A percentile compares a stretch with the other conserved stretches of the same genome.
phyloP scores from a whole-genome alignment of 2,888 invertebrate species.

The Plemyria rubiginata region DNA sequence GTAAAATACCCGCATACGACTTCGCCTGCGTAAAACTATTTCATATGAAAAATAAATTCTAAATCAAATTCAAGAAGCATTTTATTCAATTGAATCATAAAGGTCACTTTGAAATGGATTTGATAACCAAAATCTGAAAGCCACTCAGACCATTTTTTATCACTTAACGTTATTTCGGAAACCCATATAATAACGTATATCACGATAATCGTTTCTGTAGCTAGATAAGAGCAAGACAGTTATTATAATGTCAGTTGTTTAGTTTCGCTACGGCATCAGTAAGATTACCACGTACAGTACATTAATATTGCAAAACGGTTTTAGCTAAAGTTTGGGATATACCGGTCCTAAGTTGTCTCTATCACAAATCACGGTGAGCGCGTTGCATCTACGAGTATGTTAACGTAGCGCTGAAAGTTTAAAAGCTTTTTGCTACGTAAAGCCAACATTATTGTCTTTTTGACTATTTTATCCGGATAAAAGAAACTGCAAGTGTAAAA shows the following conservation, averaged over 20 bases:
- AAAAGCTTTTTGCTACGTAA: background rate
- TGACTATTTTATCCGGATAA: no score
- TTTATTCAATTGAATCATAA: no score
- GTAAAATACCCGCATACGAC: no score
- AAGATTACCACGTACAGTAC: conserved; percentile 73
- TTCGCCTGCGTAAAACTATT: no score
- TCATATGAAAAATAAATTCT: no score
- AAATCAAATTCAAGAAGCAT: no score
- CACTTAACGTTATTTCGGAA: conserved; percentile 15
- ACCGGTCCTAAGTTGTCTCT: conserved; percentile 66
- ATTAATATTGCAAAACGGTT: conserved; percentile 78
- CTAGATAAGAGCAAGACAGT: conserved; percentile 43
- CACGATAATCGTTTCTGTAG: conserved; percentile 40
- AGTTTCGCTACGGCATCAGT: conserved; percentile 61
- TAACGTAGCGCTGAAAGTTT: conserved; percentile 9
- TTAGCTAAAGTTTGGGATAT: conserved; percentile 74
- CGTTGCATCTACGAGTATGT: conserved; percentile 16
- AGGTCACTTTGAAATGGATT: background rate
- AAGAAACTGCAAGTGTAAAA: no score
- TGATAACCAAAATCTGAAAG: background rate
- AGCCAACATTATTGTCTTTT: no score
- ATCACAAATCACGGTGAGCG: conserved; percentile 45
- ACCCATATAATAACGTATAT: conserved; percentile 31
- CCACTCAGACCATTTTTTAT: background rate
- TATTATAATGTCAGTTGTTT: conserved; percentile 49